phyloP scores from a whole-genome alignment of 2,113 vertebrate species.

The Campylomormyrus tamandua region DNA sequence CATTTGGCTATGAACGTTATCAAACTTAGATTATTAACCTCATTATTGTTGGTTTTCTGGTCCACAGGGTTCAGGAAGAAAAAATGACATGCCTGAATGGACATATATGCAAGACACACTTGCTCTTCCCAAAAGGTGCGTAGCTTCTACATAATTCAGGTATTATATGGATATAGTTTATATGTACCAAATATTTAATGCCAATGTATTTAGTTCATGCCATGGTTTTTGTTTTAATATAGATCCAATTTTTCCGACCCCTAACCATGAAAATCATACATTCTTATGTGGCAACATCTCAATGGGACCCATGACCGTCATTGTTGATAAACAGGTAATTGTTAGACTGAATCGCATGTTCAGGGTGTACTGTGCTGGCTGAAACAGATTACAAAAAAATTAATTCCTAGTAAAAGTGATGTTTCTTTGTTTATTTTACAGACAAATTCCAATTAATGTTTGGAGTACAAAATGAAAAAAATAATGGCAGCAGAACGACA shows the following conservation, averaged over 20 bases:
- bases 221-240: background rate
- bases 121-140: slow-evolving; percentile 55
- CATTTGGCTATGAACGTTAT: background rate
- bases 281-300: background rate
- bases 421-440: background rate
- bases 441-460: no score
- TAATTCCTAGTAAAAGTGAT: background rate
- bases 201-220: background rate
- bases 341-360: background rate
- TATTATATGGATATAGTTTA: background rate
- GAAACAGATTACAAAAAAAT: background rate
- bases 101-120: slow-evolving; percentile 43
- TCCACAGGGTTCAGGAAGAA: slow-evolving; percentile 36
- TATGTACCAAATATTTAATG: background rate
- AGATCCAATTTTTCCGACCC: background rate
- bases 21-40: background rate
- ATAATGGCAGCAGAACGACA: background rate
- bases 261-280: background rate
- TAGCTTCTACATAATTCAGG: background rate
- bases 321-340: background rate
- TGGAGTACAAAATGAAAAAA: background rate
- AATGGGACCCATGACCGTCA: background rate
- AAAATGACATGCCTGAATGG: slow-evolving; percentile 47
- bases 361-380: background rate
- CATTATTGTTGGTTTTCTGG: background rate